phyloP scores from a whole-genome alignment of 2,888 invertebrate species.

The Agrochola lychnidis region DNA sequence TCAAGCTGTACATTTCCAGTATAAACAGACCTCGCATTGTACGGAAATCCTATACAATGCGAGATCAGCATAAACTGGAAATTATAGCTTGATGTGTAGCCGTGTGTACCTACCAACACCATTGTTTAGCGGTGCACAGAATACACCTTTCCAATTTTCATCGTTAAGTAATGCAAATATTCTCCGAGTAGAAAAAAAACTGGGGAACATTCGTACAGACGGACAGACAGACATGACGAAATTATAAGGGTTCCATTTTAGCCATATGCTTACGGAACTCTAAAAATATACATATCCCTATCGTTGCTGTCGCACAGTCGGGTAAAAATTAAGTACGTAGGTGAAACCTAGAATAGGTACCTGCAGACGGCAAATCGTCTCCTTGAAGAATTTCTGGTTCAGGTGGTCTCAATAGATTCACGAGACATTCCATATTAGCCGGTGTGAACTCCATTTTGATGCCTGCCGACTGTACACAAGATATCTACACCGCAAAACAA shows the following conservation, averaged over 20 bases:
- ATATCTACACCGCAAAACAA: background rate
- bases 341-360: constrained; percentile 11
- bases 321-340: background rate
- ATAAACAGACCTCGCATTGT: no score
- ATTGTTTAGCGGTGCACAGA: background rate
- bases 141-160: background rate
- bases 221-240: background rate
- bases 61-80: no score
- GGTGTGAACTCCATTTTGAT: constrained; percentile 76
- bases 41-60: no score
- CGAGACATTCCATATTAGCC: constrained; percentile 79
- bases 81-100: no score
- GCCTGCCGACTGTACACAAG: background rate
- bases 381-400: constrained; percentile 87
- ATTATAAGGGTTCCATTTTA: background rate
- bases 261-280: background rate
- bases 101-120: background rate
- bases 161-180: background rate
- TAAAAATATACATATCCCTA: background rate
- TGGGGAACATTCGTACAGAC: background rate
- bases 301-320: background rate
- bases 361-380: constrained; percentile 76
- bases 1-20: no score
- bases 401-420: constrained; percentile 80
- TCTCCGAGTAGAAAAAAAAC: background rate